phyloP scores from a whole-genome alignment of 2,113 vertebrate species.

The Sinocyclocheilus maitianheensis region DNA sequence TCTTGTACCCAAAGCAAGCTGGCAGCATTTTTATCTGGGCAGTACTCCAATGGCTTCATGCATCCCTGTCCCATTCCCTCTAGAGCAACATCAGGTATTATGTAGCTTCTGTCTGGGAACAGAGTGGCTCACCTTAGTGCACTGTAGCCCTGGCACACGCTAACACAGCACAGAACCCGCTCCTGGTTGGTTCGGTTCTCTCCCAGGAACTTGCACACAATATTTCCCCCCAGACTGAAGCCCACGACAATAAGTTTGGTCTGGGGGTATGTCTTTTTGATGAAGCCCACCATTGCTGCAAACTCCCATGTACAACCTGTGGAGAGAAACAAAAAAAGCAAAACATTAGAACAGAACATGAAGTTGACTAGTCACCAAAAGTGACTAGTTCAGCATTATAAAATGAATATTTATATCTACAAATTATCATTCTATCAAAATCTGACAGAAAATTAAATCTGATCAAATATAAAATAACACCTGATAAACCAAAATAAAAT shows the following conservation, averaged over 20 bases:
- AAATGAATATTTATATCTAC: not conserved
- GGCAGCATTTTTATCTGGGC: not conserved
- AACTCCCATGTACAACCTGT: conserved; percentile 98
- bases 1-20: not conserved
- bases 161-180: conserved; percentile 91
- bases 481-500: not conserved
- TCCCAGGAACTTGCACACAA: conserved; percentile 96
- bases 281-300: conserved; percentile 92
- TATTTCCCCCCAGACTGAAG: conserved; percentile 97
- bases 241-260: conserved; percentile 91
- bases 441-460: not conserved
- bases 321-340: conserved; percentile 41
- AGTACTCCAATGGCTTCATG: not conserved
- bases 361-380: not conserved
- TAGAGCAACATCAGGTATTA: not conserved
- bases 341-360: not conserved
- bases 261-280: conserved; percentile 87
- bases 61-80: not conserved
- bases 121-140: conserved; percentile 84
- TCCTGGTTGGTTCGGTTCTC: conserved; percentile 92
- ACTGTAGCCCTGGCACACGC: conserved; percentile 96
- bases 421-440: not conserved
- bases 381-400: not conserved
- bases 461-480: not conserved
- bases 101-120: too few relatives aligned